Evolutionary conservation across 2,797 vertebrate species (phyloP), one percentile per base, ranked within the genome.

Genomic region (Uromys caudimaculatus): DNA sequence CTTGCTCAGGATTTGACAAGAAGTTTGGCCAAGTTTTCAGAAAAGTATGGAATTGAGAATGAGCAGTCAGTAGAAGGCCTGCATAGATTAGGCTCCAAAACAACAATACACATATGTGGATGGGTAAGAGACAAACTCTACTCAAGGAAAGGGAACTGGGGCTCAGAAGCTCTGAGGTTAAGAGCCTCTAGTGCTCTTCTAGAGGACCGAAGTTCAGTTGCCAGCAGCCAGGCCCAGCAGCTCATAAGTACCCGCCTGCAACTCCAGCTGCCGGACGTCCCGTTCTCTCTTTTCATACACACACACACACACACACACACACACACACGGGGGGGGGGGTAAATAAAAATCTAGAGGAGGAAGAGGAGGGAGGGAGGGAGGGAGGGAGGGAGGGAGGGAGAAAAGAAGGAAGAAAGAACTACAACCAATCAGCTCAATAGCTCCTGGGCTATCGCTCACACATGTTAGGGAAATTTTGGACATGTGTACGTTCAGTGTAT

Each of bases 331-430:
- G n/a, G n/a, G n/a, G n/a, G n/a, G n/a, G n/a, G n/a, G 44, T 44
- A n/a, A 56, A 79, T 54, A 78, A 35, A 35, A 54, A 54, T 41
- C 54, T 82, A 82, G 79, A 56, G 38, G n/a, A 38, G 35, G n/a
- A 71, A 16, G 10, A 1, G 19, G 16, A 24, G 7, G 11, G 35
- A 9, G 3, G 52, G 16, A 4, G 1, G 14, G 16, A 32, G 8
- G 16, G 2, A 50, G 0, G 12, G 19, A 12, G 0, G 24, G 11
- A 32, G 1, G 27, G 16, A n/a, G 1, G 17, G 50, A 3, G 8
- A 0, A 2, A 11, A 3, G 12, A 3, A 54, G 0, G 9, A 16
- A 41, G 19, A 2, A 41, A 6, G 13, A 29, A 58, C 38, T 50
- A 85, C 13, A 84, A 32, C 19, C 13, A 64, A 16, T 64, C 12